Percentiles rank a stretch among this genome's conserved stretches.
Conservation (phyloP, 2,797 vertebrate species). For the Sus cebifrons region DNA sequence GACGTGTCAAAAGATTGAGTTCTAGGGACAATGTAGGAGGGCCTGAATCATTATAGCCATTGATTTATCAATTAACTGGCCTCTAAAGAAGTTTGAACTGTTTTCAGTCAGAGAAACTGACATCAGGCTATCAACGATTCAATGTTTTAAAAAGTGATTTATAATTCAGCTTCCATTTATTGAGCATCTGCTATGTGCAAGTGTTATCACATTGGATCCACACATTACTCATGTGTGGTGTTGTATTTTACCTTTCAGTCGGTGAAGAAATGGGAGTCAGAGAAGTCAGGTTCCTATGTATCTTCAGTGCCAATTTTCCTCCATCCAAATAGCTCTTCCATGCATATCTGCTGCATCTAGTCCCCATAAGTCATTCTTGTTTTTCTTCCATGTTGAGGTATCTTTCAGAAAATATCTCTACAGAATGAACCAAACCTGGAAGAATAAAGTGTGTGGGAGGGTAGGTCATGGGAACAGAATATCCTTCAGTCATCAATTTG, state of each 20-base stretch:
- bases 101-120: not conserved
- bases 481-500: not conserved
- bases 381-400: not conserved
- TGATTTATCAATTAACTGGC: not conserved
- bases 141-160: not conserved
- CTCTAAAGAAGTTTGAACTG: not conserved
- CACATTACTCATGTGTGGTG: too few species aligned
- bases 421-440: not conserved
- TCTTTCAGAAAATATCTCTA: not conserved
- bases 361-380: not conserved
- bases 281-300: not conserved
- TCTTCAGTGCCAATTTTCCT: too few species aligned
- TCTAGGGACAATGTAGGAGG: too few species aligned
- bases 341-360: not conserved
- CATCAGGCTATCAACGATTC: not conserved
- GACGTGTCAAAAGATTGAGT: not conserved
- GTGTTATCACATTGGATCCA: rapidly evolving
- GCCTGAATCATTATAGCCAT: not conserved
- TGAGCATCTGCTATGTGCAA: not conserved
- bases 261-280: not conserved
- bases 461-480: rapidly evolving
- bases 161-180: not conserved
- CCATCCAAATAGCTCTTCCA: not conserved
- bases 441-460: not conserved
- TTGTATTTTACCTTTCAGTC: not conserved